A percentile compares a stretch with the other conserved stretches of the same genome.
Evolutionary conservation across 2,888 invertebrate genomes (phyloP).

Genomic region (Clunio marinus): DNA sequence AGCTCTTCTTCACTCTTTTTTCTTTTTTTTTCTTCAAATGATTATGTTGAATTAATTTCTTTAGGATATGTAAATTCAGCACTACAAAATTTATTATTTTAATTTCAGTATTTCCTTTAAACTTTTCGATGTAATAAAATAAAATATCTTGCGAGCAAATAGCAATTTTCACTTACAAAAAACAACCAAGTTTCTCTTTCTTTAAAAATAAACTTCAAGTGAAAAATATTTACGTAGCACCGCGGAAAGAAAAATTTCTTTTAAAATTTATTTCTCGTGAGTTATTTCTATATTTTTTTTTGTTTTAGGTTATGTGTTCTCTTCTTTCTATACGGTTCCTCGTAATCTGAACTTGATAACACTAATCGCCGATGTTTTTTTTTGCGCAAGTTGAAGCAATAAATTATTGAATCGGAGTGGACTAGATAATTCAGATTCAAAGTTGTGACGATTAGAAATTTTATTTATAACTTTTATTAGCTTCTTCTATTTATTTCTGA

Average conservation of each 20-base stretch:
- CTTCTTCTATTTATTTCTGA: too few species aligned
- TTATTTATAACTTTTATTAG: not conserved
- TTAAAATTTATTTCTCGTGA: not conserved
- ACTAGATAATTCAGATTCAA: not conserved
- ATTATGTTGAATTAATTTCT: not conserved
- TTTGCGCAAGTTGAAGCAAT: not conserved
- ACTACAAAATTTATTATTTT: not conserved
- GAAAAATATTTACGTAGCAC: too few species aligned
- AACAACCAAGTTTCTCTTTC: conserved; percentile 6
- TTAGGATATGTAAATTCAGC: not conserved
- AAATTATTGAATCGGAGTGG: not conserved
- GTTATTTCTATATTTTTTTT: not conserved
- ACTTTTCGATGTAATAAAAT: not conserved
- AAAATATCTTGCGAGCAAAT: not conserved
- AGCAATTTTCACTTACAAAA: conserved; percentile 20
- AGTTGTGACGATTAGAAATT: not conserved
- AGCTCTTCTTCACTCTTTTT: not conserved
- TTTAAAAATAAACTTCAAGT: conserved; percentile 13
- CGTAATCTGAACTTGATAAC: conserved; percentile 2
- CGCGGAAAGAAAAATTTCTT: not conserved
- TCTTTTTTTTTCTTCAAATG: not conserved
- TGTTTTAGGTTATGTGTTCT: conserved; percentile 5
- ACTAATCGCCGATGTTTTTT: not conserved
- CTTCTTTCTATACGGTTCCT: not conserved
- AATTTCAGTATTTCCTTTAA: not conserved